Percentiles rank a stretch among this genome's conserved stretches.
These are phyloP conservation scores for Menidia menidia DNA, from an alignment of 2,797 vertebrate species.

Conservation along the genomic window DNA sequence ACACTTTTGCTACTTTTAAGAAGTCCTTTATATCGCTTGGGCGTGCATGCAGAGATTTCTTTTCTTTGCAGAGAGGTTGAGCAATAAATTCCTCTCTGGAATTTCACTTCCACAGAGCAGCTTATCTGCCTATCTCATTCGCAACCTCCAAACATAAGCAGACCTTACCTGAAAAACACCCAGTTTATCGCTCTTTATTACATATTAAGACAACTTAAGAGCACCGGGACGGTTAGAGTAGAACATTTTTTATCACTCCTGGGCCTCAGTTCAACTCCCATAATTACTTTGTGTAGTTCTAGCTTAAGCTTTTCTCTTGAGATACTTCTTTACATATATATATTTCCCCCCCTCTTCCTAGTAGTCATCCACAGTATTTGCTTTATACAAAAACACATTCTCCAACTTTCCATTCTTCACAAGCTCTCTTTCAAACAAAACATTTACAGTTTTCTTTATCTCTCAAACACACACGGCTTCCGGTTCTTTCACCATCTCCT, in stretches of 20 bases:
- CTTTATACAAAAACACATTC: slow-evolving; percentile 23
- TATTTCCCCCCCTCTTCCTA: slow-evolving; percentile 7
- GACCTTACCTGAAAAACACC: slow-evolving; percentile 50
- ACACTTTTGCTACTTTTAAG: slow-evolving; percentile 34
- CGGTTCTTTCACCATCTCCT: slow-evolving; percentile 13
- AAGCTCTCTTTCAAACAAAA: slow-evolving; percentile 18
- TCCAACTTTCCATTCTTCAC: slow-evolving; percentile 1
- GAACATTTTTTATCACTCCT: slow-evolving; percentile 22
- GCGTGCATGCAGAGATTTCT: slow-evolving; percentile 8
- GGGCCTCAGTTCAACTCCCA: slow-evolving; percentile 45
- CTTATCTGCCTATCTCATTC: slow-evolving; percentile 50
- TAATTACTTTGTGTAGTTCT: slow-evolving; percentile 54
- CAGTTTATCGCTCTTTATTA: slow-evolving; percentile 61
- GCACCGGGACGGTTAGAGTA: slow-evolving; percentile 21
- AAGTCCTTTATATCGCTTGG: slow-evolving; percentile 44
- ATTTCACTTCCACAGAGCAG: slow-evolving; percentile 42
- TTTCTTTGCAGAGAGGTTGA: slow-evolving; percentile 22
- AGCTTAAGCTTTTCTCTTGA: slow-evolving; percentile 30
- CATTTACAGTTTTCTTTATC: slow-evolving; percentile 33
- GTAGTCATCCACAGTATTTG: slow-evolving; percentile 25
- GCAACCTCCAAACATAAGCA: slow-evolving; percentile 43
- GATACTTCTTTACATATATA: too few species aligned
- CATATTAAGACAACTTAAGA: slow-evolving; percentile 48
- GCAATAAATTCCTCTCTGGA: slow-evolving; percentile 67
- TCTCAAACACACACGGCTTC: slow-evolving; percentile 20